Conservation (phyloP, 2,797 vertebrate species). For the Oophaga sylvatica region DNA sequence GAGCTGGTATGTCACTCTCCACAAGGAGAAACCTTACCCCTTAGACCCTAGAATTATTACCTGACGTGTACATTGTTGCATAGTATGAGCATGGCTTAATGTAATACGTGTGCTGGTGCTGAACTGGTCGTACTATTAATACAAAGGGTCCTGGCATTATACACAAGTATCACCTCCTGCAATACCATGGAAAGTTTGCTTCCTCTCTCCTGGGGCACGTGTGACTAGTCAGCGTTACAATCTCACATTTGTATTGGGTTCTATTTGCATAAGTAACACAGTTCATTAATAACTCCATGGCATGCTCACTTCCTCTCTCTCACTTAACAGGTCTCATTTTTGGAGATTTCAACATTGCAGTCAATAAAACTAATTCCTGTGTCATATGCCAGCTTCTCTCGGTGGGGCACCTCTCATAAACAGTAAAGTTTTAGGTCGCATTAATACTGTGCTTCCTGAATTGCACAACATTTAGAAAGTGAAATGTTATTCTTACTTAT, state of each 20-base stretch:
- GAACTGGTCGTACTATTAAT: neutral
- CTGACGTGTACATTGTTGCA: neutral
- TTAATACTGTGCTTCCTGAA: conserved; percentile 27
- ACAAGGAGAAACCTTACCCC: too few relatives aligned
- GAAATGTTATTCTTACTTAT: neutral
- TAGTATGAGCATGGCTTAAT: neutral
- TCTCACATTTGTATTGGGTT: conserved; percentile 35
- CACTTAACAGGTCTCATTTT: conserved; percentile 50
- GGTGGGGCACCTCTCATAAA: conserved; percentile 38
- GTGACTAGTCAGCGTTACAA: conserved; percentile 9
- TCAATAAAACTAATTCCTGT: conserved; percentile 51
- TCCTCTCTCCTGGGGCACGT: neutral
- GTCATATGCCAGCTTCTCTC: conserved; percentile 34
- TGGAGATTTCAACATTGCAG: conserved; percentile 47
- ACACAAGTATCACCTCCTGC: neutral
- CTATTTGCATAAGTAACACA: conserved; percentile 45
- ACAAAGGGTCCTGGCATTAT: conserved; percentile 4
- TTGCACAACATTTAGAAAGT: neutral
- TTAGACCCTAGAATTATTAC: too few relatives aligned
- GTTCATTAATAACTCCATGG: conserved; percentile 39
- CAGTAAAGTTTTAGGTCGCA: conserved; percentile 19
- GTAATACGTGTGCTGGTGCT: neutral
- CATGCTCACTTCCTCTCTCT: conserved; percentile 42
- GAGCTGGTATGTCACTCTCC: too few relatives aligned
- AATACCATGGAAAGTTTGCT: neutral